Base-by-base conservation (phyloP, 2,888 invertebrate genomes). In the Chalcis sispes region DNA sequence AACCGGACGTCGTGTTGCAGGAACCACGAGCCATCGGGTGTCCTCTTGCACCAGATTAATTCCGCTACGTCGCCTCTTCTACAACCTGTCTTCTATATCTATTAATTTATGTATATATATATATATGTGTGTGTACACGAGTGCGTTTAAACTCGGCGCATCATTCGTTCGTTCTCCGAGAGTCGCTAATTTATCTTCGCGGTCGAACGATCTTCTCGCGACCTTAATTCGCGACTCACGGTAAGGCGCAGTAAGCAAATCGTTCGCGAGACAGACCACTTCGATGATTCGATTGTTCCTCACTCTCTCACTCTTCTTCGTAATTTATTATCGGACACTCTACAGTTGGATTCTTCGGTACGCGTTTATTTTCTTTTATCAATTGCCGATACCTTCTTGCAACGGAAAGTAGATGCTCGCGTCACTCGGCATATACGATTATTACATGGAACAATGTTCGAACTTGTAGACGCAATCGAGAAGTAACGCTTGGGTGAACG, bases 141-240 rank as follows among this genome's bases (percentile, higher is more conserved):
- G 1, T 40, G 32, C 32, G 4, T 8, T n/a, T 48, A 15, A 7
- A 18, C 1, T 1, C 8, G 7, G 1, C 7, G 13, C 3, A 29
- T 36, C 36, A 36, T 2, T 2, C 58, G 20, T 59, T 29, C 29
- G 10, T 2, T 50, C 20, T n/a, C n/a, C n/a, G n/a, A 10, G 58
- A 32, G 48, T 18, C 32, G 64, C 64, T 58, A 64, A 75, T 70
- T 75, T 75, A 70, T 75, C 69, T 75, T 75, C 54, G 20, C 56
- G 62, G 15, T 7, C 56, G 74, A 74, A 32, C 64, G 54, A 50
- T 25, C 62, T n/a, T n/a, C 8, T 50, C 66, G 40, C 52, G 58
- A 65, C 66, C 66, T 59, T 66, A 66, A 73, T 73, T 73, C 58
- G 52, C 62, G 46, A 18, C 10, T 27, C 7, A 25, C 25, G 10